A percentile compares a stretch with the other conserved stretches of the same genome.
These are phyloP conservation scores for Grallaria varia DNA, from an alignment of 2,113 vertebrate species.

Conservation along the genomic window DNA sequence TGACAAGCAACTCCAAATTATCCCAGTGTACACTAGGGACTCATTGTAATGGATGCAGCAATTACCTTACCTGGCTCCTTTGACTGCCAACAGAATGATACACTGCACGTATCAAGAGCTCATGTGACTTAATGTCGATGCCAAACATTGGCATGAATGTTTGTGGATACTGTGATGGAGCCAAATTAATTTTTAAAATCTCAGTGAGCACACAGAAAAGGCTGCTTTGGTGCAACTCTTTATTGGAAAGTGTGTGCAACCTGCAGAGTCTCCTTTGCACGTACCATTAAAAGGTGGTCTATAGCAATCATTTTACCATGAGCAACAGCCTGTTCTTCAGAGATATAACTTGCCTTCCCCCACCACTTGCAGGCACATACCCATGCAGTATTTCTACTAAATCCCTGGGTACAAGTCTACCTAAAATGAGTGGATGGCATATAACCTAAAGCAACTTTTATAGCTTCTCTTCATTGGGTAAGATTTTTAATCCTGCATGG, in stretches of 20 bases:
- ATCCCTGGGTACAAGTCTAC: neutral
- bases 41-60: neutral
- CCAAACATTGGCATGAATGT: neutral
- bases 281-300: neutral
- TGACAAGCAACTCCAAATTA: neutral
- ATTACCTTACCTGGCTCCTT: neutral
- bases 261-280: neutral
- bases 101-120: neutral
- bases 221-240: neutral
- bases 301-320: neutral
- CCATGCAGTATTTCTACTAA: neutral
- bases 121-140: neutral
- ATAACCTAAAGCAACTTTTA: neutral
- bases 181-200: neutral
- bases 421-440: neutral
- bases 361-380: neutral
- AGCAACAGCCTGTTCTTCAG: neutral
- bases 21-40: neutral
- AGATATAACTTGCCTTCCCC: neutral
- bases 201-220: neutral
- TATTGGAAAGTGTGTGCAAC: neutral
- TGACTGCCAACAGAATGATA: neutral
- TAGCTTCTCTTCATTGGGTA: neutral
- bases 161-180: neutral
- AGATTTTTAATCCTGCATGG: slow-evolving; percentile 38